Evolutionary conservation across 2,113 vertebrate species (phyloP).

Genomic region (Malurus melanocephalus): DNA sequence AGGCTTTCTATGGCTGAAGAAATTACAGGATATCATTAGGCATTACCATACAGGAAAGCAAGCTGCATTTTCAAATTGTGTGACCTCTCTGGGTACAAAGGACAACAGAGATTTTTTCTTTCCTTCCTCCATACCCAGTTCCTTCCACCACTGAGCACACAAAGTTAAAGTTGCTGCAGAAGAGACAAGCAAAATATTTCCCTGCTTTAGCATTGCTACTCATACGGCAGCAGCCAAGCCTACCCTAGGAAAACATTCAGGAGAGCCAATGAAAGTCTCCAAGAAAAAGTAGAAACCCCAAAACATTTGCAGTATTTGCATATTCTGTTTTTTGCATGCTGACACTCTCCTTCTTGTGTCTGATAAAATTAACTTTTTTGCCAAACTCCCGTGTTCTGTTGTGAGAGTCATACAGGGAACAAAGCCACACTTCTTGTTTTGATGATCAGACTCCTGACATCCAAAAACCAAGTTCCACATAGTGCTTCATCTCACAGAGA

Average conservation of each 20-base stretch:
- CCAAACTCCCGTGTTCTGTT: not conserved
- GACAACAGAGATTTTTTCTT: not conserved
- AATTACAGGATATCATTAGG: not conserved
- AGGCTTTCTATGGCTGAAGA: not conserved
- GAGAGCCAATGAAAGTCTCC: not conserved
- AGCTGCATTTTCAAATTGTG: not conserved
- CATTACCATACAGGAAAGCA: not conserved
- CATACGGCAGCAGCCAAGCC: not conserved
- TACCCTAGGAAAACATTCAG: not conserved
- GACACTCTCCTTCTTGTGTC: not conserved
- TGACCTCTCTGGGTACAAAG: not conserved
- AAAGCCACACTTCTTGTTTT: not conserved
- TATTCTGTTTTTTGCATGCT: not conserved
- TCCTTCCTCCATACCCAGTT: not conserved
- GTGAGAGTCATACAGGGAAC: rapidly evolving
- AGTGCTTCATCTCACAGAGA: not conserved
- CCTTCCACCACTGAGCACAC: not conserved
- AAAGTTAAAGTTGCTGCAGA: not conserved
- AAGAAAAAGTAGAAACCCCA: not conserved
- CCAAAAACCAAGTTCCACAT: rapidly evolving
- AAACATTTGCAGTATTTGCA: not conserved
- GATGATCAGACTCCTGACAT: rapidly evolving
- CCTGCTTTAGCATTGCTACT: not conserved
- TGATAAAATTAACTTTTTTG: not conserved
- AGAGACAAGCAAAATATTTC: not conserved